Percentiles rank a stretch among this genome's conserved stretches.
phyloP scores from a whole-genome alignment of 1,140 invertebrate genomes.

The Drosophila biarmipes region DNA sequence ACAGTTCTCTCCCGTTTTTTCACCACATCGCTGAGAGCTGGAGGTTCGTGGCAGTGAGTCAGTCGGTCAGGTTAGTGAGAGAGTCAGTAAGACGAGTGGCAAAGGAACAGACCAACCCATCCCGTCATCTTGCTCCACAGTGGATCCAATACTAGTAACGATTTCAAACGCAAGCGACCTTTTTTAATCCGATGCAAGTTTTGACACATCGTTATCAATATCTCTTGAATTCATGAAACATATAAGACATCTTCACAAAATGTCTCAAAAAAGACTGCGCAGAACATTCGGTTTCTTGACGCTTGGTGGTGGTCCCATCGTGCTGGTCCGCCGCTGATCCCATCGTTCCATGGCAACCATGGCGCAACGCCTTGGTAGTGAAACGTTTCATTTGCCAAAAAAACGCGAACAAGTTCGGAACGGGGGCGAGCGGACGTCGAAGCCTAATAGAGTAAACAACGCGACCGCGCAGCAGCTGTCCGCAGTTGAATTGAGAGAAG shows the following conservation, averaged over 20 bases:
- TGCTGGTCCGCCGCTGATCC: conserved; percentile 4
- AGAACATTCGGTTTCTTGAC: neutral
- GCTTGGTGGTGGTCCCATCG: neutral
- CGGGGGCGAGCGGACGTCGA: neutral
- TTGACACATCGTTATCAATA: no score
- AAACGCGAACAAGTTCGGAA: neutral
- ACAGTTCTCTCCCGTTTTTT: conserved; percentile 19
- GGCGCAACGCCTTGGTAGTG: conserved; percentile 11
- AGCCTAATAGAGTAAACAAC: neutral
- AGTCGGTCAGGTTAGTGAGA: conserved; percentile 21
- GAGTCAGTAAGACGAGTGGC: neutral
- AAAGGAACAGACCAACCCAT: neutral
- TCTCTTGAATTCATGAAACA: no score
- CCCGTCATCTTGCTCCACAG: neutral
- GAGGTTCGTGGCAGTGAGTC: conserved; percentile 31
- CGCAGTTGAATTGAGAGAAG: conserved; percentile 17
- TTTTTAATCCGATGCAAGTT: no score
- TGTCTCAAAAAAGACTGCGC: no score
- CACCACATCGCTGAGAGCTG: conserved; percentile 5
- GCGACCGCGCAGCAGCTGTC: conserved; percentile 14
- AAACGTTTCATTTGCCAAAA: conserved; percentile 10
- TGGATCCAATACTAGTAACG: neutral
- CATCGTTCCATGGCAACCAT: conserved; percentile 13
- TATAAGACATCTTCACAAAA: no score
- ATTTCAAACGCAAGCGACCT: no score